Evolutionary conservation across 2,797 vertebrate species (phyloP).

Genomic region (Denticeps clupeoides): DNA sequence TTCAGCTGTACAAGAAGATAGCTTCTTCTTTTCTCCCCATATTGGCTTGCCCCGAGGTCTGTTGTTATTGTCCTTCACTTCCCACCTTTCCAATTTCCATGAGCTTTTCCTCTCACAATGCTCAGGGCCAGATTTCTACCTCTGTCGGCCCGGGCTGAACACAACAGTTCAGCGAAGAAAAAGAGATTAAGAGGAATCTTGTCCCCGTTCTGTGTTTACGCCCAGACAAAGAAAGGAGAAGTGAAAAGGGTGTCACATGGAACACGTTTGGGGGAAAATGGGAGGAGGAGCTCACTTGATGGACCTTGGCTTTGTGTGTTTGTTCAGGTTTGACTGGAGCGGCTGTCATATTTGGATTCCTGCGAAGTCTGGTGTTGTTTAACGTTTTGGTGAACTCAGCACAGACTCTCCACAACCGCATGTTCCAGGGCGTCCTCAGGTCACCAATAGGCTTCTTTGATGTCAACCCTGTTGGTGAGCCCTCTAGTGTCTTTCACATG

Average conservation of each 20-base stretch:
- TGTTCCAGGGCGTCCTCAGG: slow-evolving; percentile 50
- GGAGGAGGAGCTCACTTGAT: too few relatives aligned
- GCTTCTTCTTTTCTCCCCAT: slow-evolving; percentile 43
- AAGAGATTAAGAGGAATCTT: slow-evolving; percentile 19
- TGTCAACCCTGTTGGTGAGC: slow-evolving; percentile 52
- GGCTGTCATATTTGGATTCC: slow-evolving; percentile 69
- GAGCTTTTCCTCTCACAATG: slow-evolving; percentile 32
- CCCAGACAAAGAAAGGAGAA: too few relatives aligned
- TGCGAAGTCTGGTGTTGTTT: slow-evolving; percentile 71
- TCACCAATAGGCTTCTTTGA: slow-evolving; percentile 47
- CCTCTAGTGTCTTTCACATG: not conserved
- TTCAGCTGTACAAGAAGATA: slow-evolving; percentile 58
- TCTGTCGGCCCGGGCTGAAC: slow-evolving; percentile 21
- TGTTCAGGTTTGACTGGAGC: slow-evolving; percentile 70
- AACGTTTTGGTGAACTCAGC: slow-evolving; percentile 73
- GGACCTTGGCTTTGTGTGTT: slow-evolving; percentile 2
- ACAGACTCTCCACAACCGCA: slow-evolving; percentile 65
- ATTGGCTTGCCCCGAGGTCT: slow-evolving; percentile 35
- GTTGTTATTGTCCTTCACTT: slow-evolving; percentile 43
- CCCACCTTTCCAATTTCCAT: slow-evolving; percentile 35
- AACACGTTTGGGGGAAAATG: too few relatives aligned
- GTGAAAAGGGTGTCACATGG: too few relatives aligned
- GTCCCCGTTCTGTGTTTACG: not conserved
- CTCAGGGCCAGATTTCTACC: slow-evolving; percentile 22
- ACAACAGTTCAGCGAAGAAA: slow-evolving; percentile 10